These are phyloP conservation scores for Bombus balteatus DNA, from an alignment of 1,140 invertebrate species.

Conservation along the genomic window DNA sequence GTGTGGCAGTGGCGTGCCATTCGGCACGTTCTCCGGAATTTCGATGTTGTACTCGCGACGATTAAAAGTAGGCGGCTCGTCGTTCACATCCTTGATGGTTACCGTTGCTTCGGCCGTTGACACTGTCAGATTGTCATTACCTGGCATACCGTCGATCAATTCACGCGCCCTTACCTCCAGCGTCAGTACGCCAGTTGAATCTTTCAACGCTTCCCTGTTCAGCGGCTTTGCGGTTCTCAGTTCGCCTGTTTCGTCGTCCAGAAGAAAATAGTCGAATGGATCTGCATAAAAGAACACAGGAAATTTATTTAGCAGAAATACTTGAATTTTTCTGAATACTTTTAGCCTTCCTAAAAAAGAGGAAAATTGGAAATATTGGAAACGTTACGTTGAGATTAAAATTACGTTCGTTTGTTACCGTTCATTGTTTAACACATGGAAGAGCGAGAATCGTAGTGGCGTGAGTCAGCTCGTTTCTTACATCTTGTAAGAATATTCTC, in stretches of 20 bases:
- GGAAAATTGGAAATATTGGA: no score
- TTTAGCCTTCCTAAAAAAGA: no score
- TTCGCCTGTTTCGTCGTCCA: slow-evolving; percentile 91
- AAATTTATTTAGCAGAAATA: neutral
- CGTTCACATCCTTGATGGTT: slow-evolving; percentile 96
- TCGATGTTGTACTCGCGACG: slow-evolving; percentile 90
- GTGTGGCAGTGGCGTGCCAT: slow-evolving; percentile 91
- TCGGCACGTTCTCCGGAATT: slow-evolving; percentile 91
- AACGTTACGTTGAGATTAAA: no score
- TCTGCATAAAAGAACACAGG: slow-evolving; percentile 82
- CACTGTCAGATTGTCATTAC: slow-evolving; percentile 86
- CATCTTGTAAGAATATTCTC: no score
- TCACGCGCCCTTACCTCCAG: slow-evolving; percentile 90
- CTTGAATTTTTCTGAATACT: neutral
- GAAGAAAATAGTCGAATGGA: slow-evolving; percentile 92
- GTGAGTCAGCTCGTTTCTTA: no score
- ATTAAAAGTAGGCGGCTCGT: slow-evolving; percentile 94
- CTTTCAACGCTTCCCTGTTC: slow-evolving; percentile 91
- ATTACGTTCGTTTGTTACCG: no score
- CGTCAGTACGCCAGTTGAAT: slow-evolving; percentile 90
- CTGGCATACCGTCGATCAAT: slow-evolving; percentile 87
- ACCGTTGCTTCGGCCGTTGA: slow-evolving; percentile 89
- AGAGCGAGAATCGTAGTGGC: no score
- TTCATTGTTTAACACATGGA: no score
- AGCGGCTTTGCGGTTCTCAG: slow-evolving; percentile 91